These are phyloP conservation scores for Odontocolon sp. DNA, from an alignment of 2,888 invertebrate genomes.

Conservation along the genomic window DNA sequence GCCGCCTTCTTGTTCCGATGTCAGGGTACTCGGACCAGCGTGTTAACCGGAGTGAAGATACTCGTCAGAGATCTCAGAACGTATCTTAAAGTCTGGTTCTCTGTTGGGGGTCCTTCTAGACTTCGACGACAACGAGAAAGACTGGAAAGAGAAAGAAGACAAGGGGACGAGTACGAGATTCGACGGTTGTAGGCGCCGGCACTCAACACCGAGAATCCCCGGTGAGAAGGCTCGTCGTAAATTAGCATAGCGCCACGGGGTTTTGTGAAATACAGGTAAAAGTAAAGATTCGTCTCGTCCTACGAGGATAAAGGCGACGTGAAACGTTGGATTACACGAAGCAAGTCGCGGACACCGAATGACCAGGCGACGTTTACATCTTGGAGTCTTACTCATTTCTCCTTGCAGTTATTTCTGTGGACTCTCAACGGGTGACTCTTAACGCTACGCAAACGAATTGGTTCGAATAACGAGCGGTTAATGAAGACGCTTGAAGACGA, in stretches of 20 bases:
- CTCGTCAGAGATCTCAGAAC: constrained; percentile 49
- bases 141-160: constrained; percentile 1
- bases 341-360: not conserved
- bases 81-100: constrained; percentile 57
- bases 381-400: not conserved
- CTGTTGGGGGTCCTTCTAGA: constrained; percentile 48
- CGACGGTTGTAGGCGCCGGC: constrained; percentile 63
- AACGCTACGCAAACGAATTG: not conserved
- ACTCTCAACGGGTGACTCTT: constrained; percentile 12
- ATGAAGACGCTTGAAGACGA: constrained; percentile 48
- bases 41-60: constrained; percentile 50
- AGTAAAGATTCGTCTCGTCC: constrained; percentile 13
- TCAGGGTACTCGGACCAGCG: constrained; percentile 41
- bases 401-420: not conserved
- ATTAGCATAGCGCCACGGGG: constrained; percentile 68
- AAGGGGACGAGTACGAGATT: constrained; percentile 55
- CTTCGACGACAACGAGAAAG: constrained; percentile 51
- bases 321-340: constrained; percentile 26
- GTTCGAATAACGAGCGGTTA: constrained; percentile 40
- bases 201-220: constrained; percentile 61
- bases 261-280: constrained; percentile 50
- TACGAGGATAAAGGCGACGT: constrained; percentile 28
- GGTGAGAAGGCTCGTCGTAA: constrained; percentile 66
- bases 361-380: not conserved
- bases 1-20: constrained; percentile 38